Evolutionary conservation across 2,797 vertebrate genomes (phyloP).

Genomic region (Columba guinea): DNA sequence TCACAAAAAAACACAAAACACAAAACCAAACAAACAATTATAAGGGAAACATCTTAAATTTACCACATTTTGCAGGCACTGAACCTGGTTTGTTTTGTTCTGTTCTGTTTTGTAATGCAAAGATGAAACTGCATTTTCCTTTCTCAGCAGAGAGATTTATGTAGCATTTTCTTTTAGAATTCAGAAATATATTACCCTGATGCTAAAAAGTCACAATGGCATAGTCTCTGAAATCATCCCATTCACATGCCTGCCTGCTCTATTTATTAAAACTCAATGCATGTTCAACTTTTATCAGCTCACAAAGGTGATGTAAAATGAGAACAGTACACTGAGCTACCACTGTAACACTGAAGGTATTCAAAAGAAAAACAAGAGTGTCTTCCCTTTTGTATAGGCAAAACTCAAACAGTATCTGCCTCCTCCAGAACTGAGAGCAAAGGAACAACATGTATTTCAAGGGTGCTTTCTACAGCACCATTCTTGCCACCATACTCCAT

Average conservation of each 20-base stretch:
- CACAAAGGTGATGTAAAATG: background rate
- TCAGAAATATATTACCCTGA: background rate
- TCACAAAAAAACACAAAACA: too few species aligned
- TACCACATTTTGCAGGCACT: background rate
- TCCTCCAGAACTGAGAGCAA: background rate
- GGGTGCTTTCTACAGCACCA: background rate
- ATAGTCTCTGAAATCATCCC: background rate
- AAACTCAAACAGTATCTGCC: rapidly evolving
- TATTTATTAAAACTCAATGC: constrained; percentile 9
- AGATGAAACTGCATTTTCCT: background rate
- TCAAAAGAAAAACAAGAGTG: background rate
- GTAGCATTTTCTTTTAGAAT: background rate
- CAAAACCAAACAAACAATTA: background rate
- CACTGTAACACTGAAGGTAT: background rate
- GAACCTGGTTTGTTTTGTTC: background rate
- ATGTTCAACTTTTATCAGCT: background rate
- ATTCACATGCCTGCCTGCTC: background rate
- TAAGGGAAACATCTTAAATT: background rate
- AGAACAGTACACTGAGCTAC: background rate
- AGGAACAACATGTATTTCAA: background rate
- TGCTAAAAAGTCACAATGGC: background rate
- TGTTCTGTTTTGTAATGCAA: background rate
- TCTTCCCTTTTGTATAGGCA: background rate
- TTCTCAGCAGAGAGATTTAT: background rate
- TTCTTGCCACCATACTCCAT: background rate